Evolutionary conservation across 1,140 invertebrate genomes (phyloP).

Genomic region (Calliphora vicina): DNA sequence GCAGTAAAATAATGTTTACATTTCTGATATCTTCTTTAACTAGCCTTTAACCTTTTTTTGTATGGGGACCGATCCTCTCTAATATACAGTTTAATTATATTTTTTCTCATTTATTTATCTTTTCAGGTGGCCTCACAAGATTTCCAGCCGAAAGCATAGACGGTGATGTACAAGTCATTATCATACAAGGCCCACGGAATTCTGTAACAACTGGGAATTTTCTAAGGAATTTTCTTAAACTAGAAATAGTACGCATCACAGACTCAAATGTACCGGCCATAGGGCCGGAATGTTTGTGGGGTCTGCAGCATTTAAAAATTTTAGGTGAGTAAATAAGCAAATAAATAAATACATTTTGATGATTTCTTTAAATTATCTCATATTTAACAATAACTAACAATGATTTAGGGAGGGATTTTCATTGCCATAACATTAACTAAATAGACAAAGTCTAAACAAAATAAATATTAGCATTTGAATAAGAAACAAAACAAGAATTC

Average conservation of each 20-base stretch:
- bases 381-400: no score
- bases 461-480: no score
- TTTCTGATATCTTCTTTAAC: no score
- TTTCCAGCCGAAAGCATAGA: slow-evolving; percentile 71
- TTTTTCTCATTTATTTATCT: no score
- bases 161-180: slow-evolving; percentile 71
- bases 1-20: no score
- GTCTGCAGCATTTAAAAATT: slow-evolving; percentile 71
- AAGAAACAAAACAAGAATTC: background rate
- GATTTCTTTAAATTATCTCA: no score
- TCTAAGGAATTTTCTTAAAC: slow-evolving; percentile 70
- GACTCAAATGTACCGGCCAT: slow-evolving; percentile 80
- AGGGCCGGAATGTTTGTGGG: slow-evolving; percentile 80
- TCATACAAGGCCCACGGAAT: slow-evolving; percentile 76
- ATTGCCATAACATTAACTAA: no score
- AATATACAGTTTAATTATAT: no score
- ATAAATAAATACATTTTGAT: background rate
- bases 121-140: slow-evolving; percentile 69
- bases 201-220: slow-evolving; percentile 77
- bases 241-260: slow-evolving; percentile 79
- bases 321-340: slow-evolving; percentile 63
- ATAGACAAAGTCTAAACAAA: no score
- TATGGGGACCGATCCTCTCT: no score
- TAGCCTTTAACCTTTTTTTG: no score
- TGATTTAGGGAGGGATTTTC: no score